Evolutionary conservation across 2,888 invertebrate genomes (phyloP).

Genomic region (Macrophya annulata): DNA sequence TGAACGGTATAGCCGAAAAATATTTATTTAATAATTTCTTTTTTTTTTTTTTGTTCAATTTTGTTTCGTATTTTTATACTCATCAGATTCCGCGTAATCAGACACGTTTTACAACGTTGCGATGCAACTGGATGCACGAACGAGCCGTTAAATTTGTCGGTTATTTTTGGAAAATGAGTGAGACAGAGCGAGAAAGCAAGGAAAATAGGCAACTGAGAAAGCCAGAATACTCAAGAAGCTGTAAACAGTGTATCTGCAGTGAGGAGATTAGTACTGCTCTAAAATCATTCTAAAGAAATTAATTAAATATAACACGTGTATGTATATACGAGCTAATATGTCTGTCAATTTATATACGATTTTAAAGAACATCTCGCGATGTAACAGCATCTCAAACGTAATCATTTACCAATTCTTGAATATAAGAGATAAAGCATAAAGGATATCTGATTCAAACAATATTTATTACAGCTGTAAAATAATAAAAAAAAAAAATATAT

Average conservation of each 20-base stretch:
- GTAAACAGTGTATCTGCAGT: constrained; percentile 54
- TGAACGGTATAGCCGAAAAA: background rate
- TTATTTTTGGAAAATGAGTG: constrained; percentile 46
- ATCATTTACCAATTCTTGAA: too few relatives aligned
- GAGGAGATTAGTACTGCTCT: constrained; percentile 47
- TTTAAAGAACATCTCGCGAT: constrained; percentile 23
- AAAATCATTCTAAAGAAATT: constrained; percentile 55
- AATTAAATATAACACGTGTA: constrained; percentile 26
- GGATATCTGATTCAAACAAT: too few relatives aligned
- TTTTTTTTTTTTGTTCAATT: background rate
- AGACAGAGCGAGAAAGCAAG: constrained; percentile 41
- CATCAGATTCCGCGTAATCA: background rate
- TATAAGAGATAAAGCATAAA: too few relatives aligned
- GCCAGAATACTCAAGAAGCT: constrained; percentile 55
- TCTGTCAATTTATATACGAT: constrained; percentile 43
- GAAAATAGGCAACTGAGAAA: constrained; percentile 13
- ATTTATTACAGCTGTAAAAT: too few relatives aligned
- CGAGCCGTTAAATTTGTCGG: constrained; percentile 50
- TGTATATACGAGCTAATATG: constrained; percentile 41
- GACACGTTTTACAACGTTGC: constrained; percentile 43
- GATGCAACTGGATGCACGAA: constrained; percentile 21
- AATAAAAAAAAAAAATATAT: too few relatives aligned
- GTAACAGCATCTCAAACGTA: constrained; percentile 14
- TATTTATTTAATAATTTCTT: background rate
- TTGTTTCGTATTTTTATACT: background rate